Evolutionary conservation across 2,888 invertebrate species (phyloP).

Genomic region (Drosophila niveifrons): DNA sequence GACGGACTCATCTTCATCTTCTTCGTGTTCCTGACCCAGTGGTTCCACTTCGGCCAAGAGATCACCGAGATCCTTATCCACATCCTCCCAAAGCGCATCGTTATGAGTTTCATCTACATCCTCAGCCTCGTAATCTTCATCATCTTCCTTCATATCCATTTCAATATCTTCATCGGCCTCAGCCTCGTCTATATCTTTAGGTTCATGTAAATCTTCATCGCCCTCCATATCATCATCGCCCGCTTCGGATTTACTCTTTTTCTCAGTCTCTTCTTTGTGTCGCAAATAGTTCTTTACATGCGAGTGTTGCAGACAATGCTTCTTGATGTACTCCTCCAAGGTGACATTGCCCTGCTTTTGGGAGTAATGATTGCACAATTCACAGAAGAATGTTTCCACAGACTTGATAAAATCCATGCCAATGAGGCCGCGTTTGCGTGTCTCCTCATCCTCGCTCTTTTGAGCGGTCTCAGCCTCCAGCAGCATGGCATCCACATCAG

Average conservation of each 20-base stretch:
- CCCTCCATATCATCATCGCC: constrained; percentile 55
- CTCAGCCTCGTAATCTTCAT: constrained; percentile 87
- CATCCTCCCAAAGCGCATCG: constrained; percentile 92
- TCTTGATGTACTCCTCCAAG: constrained; percentile 88
- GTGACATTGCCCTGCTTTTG: constrained; percentile 87
- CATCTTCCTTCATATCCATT: constrained; percentile 81
- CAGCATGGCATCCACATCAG: constrained; percentile 86
- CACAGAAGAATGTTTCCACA: constrained; percentile 92
- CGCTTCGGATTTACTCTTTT: constrained; percentile 86
- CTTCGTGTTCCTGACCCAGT: constrained; percentile 88
- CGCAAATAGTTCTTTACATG: constrained; percentile 92
- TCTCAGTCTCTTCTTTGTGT: constrained; percentile 91
- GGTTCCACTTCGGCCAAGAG: constrained; percentile 89
- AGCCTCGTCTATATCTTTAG: constrained; percentile 85
- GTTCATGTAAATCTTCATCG: constrained; percentile 43
- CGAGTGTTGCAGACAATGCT: constrained; percentile 91
- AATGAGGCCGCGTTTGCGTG: constrained; percentile 90
- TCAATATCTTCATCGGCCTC: constrained; percentile 86
- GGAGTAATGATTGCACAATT: constrained; percentile 91
- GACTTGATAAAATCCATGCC: constrained; percentile 92
- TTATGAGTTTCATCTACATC: constrained; percentile 87
- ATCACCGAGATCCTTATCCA: constrained; percentile 92
- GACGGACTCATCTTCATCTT: constrained; percentile 88
- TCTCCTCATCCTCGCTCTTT: constrained; percentile 87
- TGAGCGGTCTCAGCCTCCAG: constrained; percentile 86